phyloP scores from a whole-genome alignment of 2,797 vertebrate genomes.

The Karalla daura region DNA sequence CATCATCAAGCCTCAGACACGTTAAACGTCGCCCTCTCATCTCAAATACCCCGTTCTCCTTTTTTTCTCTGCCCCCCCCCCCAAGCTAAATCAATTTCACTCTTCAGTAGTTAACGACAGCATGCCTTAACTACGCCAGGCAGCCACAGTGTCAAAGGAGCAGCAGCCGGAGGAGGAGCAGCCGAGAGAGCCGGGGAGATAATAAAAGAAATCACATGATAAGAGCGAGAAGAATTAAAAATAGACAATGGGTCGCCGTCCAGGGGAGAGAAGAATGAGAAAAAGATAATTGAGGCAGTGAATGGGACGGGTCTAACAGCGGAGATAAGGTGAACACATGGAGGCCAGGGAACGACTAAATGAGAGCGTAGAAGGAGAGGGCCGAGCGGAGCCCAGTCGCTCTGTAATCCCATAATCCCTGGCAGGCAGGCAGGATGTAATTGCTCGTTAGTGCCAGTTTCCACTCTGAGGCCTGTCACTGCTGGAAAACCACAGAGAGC shows the following conservation, averaged over 20 bases:
- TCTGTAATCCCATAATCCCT: constrained; percentile 85
- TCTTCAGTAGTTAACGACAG: constrained; percentile 41
- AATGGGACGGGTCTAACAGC: constrained; percentile 34
- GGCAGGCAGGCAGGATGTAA: constrained; percentile 81
- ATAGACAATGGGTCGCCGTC: constrained; percentile 32
- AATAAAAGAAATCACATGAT: constrained; percentile 29
- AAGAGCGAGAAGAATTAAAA: constrained; percentile 46
- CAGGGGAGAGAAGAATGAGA: constrained; percentile 33
- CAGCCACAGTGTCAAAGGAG: constrained; percentile 30
- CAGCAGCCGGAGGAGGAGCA: background rate
- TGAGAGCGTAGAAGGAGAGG: constrained; percentile 49
- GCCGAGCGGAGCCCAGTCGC: constrained; percentile 53
- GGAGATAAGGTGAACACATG: constrained; percentile 55
- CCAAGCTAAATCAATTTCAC: constrained; percentile 43
- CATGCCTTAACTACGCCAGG: constrained; percentile 30
- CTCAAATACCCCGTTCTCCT: constrained; percentile 11
- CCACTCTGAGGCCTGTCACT: constrained; percentile 76
- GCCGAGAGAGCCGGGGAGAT: constrained; percentile 36
- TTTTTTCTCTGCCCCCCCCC: no score
- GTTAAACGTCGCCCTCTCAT: constrained; percentile 22
- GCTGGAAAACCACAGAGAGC: constrained; percentile 74
- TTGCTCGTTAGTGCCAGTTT: constrained; percentile 85
- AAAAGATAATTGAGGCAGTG: constrained; percentile 53
- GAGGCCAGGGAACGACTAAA: constrained; percentile 54
- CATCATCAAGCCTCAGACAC: constrained; percentile 13